Conservation (phyloP, 2,797 vertebrate species). For the Leptoclinus maculatus region DNA sequence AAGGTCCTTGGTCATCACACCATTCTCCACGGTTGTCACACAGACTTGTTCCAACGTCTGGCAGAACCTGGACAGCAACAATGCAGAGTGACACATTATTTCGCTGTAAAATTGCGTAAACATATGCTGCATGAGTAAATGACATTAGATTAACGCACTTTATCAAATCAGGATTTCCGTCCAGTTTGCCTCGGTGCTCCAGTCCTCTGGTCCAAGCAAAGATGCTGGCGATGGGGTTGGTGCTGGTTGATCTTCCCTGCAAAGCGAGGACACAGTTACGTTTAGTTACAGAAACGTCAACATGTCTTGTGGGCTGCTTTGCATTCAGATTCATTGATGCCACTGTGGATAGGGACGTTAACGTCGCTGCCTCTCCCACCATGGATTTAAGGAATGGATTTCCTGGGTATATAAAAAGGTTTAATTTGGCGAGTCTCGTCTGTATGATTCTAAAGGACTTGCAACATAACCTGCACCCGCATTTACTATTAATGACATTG, state of each 20-base stretch:
- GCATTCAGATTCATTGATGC: neutral
- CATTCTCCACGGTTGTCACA: slow-evolving; percentile 92
- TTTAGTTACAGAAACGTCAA: neutral
- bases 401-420: neutral
- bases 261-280: neutral
- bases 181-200: slow-evolving; percentile 95
- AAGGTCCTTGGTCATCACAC: slow-evolving; percentile 97
- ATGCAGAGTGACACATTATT: neutral
- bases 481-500: neutral
- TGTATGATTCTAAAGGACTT: neutral
- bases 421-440: neutral
- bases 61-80: slow-evolving; percentile 85
- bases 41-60: slow-evolving; percentile 94
- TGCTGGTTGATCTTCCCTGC: slow-evolving; percentile 94
- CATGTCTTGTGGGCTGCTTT: neutral
- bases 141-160: slow-evolving; percentile 76
- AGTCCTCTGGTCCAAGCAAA: slow-evolving; percentile 97
- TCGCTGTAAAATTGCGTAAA: neutral
- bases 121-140: slow-evolving; percentile 1
- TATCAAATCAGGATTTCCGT: slow-evolving; percentile 90
- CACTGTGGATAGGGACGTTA: neutral
- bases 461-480: neutral
- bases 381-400: neutral
- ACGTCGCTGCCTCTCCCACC: neutral
- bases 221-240: slow-evolving; percentile 98